Percentiles rank a stretch among this genome's conserved stretches.
Evolutionary conservation across 2,888 invertebrate species (phyloP).

Genomic region (Tinea pellionella): DNA sequence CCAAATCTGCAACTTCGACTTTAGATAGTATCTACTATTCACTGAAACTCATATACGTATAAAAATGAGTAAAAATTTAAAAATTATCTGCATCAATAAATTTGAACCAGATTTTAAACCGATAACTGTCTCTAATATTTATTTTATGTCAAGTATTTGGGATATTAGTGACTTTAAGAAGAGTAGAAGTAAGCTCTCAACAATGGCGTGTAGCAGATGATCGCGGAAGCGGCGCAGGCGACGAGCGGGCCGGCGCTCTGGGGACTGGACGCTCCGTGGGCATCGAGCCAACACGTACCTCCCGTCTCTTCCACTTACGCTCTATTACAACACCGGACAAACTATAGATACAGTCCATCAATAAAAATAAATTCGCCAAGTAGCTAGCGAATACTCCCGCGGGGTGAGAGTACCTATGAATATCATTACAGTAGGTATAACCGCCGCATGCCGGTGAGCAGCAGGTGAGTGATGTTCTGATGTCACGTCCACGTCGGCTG

Average conservation of each 20-base stretch:
- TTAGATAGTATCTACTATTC: slow-evolving; percentile 27
- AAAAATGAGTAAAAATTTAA: slow-evolving; percentile 28
- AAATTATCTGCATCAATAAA: not conserved
- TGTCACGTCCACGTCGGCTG: not conserved
- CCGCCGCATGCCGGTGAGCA: too few relatives aligned
- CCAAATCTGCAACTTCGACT: slow-evolving; percentile 51
- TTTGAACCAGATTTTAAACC: too few relatives aligned
- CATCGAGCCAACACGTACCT: slow-evolving; percentile 42
- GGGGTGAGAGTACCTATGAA: slow-evolving; percentile 14
- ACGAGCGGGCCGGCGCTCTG: slow-evolving; percentile 45
- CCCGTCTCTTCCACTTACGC: slow-evolving; percentile 12
- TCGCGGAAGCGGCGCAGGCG: slow-evolving; percentile 36
- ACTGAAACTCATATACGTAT: not conserved
- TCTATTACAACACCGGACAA: slow-evolving; percentile 12
- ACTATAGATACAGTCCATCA: slow-evolving; percentile 24
- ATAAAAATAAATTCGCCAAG: slow-evolving; percentile 48
- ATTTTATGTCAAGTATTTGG: too few relatives aligned
- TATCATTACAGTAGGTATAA: too few relatives aligned
- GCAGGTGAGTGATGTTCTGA: not conserved
- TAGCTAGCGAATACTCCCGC: slow-evolving; percentile 22
- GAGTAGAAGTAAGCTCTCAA: not conserved
- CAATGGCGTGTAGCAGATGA: slow-evolving; percentile 11
- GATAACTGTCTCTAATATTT: too few relatives aligned
- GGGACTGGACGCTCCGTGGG: slow-evolving; percentile 43
- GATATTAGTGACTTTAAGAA: too few relatives aligned